Base-by-base conservation (phyloP, 2,888 invertebrate genomes). In the Ennomos erosarius region DNA sequence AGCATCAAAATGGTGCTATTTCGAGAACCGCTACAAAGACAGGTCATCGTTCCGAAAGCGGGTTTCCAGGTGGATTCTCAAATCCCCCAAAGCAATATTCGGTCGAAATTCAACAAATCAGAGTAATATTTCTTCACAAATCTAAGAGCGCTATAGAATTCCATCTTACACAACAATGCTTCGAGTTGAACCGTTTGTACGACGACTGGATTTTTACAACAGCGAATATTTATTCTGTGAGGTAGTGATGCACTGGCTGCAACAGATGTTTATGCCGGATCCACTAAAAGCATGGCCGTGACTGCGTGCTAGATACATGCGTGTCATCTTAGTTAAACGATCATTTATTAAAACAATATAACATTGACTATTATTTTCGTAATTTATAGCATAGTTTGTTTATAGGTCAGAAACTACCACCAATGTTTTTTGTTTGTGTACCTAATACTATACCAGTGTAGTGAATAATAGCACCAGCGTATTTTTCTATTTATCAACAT, bases 161-260 rank as follows among this genome's bases (percentile, higher is more conserved):
- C 62, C 59, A 67, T 67, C 65, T 69, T 59, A 53, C 56, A 55
- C 67, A 64, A 65, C 68, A 65, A 67, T 65, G 59, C 59, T 36
- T 44, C 44, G 52, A 55, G 37, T 44, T 44, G 44, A 47, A 55
- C 53, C 51, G 56, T 59, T 62, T 62, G 62, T 53, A 42, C 46
- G 58, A 47, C 38, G 52, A 55, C 43, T 54, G 50, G 59, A 57
- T 65, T 62, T 62, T 52, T 55, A 57, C 54, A 55, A 62, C 45
- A 50, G 47, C 55, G 50, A 65, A 62, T 65, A 53, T 62, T 65
- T 65, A 59, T 62, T 62, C 12, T 55, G 55, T 35, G 33, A 50
- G 34, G 33, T 55, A 59, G 59, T 35, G 51, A 39, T 26, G 55
- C 4, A 11, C 33, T 16, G 9, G 0, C 38, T 26, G 55, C 4